These are phyloP conservation scores for Stegodyphus mimosarum DNA, from an alignment of 1,140 invertebrate species.

Conservation along the genomic window DNA sequence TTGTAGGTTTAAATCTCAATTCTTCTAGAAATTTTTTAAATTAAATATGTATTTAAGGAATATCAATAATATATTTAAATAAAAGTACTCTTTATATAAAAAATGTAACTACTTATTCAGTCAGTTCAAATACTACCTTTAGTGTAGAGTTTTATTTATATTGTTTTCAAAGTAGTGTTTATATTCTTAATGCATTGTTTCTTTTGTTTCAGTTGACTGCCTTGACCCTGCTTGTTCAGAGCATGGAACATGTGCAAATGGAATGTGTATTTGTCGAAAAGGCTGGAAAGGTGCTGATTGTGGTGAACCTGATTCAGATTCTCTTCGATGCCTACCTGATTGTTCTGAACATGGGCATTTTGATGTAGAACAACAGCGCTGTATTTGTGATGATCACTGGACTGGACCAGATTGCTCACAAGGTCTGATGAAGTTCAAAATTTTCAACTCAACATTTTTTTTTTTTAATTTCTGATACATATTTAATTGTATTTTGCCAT, in stretches of 20 bases:
- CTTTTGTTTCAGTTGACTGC: constrained; percentile 77
- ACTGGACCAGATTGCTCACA: constrained; percentile 90
- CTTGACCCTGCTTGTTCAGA: constrained; percentile 87
- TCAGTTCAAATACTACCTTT: not conserved
- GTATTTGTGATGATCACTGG: constrained; percentile 89
- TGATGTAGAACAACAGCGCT: constrained; percentile 86
- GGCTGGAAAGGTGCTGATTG: constrained; percentile 95
- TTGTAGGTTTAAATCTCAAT: too few relatives aligned
- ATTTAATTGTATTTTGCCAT: too few relatives aligned
- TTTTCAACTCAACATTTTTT: not conserved
- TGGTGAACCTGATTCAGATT: constrained; percentile 84
- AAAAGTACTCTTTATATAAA: too few relatives aligned
- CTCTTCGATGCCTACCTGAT: constrained; percentile 87
- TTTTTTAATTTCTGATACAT: not conserved
- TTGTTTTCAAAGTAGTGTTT: not conserved
- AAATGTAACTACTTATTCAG: too few relatives aligned
- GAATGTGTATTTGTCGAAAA: constrained; percentile 92
- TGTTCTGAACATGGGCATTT: constrained; percentile 91
- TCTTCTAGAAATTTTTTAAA: too few relatives aligned
- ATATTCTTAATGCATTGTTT: not conserved
- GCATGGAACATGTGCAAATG: constrained; percentile 91
- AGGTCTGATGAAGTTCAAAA: constrained; percentile 72
- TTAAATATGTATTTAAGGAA: too few relatives aligned
- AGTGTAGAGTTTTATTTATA: not conserved
- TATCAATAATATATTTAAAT: too few relatives aligned